Base-by-base conservation (phyloP, 2,797 vertebrate species). In the Allobates femoralis region DNA sequence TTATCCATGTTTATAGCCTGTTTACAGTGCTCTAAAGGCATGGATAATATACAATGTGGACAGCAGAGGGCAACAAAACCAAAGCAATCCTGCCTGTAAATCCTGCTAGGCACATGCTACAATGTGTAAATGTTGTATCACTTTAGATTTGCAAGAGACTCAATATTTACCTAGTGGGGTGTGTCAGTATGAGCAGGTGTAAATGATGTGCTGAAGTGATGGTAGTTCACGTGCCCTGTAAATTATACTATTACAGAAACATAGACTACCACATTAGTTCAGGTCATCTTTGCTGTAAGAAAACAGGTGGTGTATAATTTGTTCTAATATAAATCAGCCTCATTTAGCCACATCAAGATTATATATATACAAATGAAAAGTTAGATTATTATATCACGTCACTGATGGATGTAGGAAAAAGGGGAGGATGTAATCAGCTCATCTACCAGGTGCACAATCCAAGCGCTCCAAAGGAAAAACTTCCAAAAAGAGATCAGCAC, bases 101-200 rank as follows among this genome's bases (percentile, higher is more conserved):
- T 41, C 2, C 56, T 41, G 14, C n/a, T 26, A 32, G 18, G 28
- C 7, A 76, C 32, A 76, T 28, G 2, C 37, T 37, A 34, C 32
- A 37, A 32, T 32, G 14, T 41, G 3, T 71, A 41, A 12, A 41
- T 1, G 41, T 21, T n/a, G 21, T 12, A 41, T 71, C 3, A 41
- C 23, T 14, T 71, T 30, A 66, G 26, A 62, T n/a, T 26, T n/a
- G 11, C 5, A 6, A 67, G 58, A 30, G 66, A 14, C 34, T 41
- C 67, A 71, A 71, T 71, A 71, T 71, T 71, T 71, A 71, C 34
- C 34, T 71, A 71, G 34, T 71, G 67, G 67, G 67, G 67, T 71
- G 34, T 41, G 34, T 14, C 34, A 41, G 32, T 69, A 37, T 37
- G 21, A 21, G 10, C 32, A 69, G n/a, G 21, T 41, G 34, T 23